These are phyloP conservation scores for Diloba caeruleocephala DNA, from an alignment of 2,888 invertebrate species.

Conservation along the genomic window DNA sequence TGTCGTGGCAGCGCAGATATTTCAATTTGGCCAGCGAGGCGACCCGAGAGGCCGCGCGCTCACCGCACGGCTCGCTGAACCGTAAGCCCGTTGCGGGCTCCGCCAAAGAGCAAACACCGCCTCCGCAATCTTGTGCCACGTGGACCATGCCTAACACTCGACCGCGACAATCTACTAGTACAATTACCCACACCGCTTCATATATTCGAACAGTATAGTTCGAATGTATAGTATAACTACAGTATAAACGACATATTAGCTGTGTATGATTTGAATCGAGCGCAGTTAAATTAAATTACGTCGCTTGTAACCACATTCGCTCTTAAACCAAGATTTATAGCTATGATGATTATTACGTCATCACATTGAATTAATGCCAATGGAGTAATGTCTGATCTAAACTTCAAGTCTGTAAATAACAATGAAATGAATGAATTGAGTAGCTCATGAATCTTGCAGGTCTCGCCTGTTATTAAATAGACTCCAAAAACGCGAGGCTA, in stretches of 20 bases:
- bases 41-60: conserved; percentile 85
- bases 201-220: conserved; percentile 42
- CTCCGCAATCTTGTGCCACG: conserved; percentile 88
- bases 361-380: conserved; percentile 21
- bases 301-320: background rate
- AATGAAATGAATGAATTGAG: conserved; percentile 83
- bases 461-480: conserved; percentile 81
- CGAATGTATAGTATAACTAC: no score
- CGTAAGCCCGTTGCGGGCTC: conserved; percentile 84
- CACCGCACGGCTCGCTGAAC: conserved; percentile 86
- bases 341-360: conserved; percentile 20
- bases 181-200: conserved; percentile 75
- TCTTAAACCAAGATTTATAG: background rate
- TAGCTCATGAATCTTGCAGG: conserved; percentile 82
- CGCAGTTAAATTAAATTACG: conserved; percentile 1
- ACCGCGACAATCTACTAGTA: conserved; percentile 83
- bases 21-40: conserved; percentile 88
- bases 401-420: conserved; percentile 79
- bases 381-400: conserved; percentile 68
- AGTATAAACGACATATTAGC: conserved; percentile 30
- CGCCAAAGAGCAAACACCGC: conserved; percentile 88
- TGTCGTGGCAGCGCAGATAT: conserved; percentile 80
- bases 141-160: conserved; percentile 84
- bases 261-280: conserved; percentile 30
- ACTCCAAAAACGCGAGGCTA: conserved; percentile 72